These are phyloP conservation scores for Phycodurus eques DNA, from an alignment of 2,113 vertebrate species.

Conservation along the genomic window DNA sequence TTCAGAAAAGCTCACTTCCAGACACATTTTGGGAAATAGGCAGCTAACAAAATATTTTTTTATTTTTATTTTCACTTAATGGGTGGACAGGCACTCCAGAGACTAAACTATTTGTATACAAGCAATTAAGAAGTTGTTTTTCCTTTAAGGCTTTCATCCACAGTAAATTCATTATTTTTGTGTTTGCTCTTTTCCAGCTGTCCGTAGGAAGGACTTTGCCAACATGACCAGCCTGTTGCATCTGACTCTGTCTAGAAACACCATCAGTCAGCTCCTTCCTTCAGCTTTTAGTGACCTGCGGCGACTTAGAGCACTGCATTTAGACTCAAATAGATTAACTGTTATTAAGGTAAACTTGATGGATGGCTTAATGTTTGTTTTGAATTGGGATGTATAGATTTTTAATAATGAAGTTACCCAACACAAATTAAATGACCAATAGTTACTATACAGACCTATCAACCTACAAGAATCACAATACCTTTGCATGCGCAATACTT, in stretches of 20 bases:
- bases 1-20: too few relatives aligned
- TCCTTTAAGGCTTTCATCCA: neutral
- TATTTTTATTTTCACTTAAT: too few relatives aligned
- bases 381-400: neutral
- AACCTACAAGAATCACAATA: neutral
- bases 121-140: neutral
- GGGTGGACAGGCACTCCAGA: neutral
- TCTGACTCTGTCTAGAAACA: slow-evolving; percentile 86
- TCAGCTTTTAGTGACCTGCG: slow-evolving; percentile 86
- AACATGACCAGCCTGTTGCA: slow-evolving; percentile 94
- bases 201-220: slow-evolving; percentile 83
- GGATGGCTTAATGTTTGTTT: neutral
- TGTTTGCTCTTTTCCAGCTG: slow-evolving; percentile 42
- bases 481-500: neutral
- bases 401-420: neutral
- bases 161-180: neutral
- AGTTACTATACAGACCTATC: neutral
- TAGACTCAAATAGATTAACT: slow-evolving; percentile 89
- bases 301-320: slow-evolving; percentile 85
- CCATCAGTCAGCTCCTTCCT: slow-evolving; percentile 91
- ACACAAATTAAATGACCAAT: neutral
- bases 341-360: slow-evolving; percentile 61
- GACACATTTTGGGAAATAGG: too few relatives aligned
- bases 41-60: too few relatives aligned
- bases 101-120: neutral